A percentile compares a stretch with the other conserved stretches of the same genome.
Conservation (phyloP, 2,888 invertebrate genomes). For the Drosophila recens region DNA sequence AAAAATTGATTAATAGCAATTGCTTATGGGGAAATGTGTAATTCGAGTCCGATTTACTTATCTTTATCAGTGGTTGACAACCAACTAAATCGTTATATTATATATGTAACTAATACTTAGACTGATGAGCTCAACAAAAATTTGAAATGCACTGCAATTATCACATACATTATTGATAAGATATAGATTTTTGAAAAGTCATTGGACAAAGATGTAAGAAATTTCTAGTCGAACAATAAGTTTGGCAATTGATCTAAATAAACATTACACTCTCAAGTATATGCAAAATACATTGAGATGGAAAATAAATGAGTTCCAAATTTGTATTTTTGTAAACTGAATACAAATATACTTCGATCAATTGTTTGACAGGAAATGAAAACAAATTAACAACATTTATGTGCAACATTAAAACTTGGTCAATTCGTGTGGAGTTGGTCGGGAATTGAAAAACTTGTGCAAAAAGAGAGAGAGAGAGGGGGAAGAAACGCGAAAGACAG, state of each 20-base stretch:
- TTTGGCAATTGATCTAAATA: background rate
- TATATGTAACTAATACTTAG: background rate
- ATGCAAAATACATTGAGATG: background rate
- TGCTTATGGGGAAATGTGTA: background rate
- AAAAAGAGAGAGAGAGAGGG: background rate
- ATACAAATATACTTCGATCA: conserved; percentile 8
- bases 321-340: conserved; percentile 2
- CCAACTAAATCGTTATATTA: background rate
- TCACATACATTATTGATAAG: background rate
- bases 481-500: background rate
- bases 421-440: conserved; percentile 54
- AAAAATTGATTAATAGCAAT: background rate
- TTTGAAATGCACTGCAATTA: background rate
- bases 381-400: conserved; percentile 79
- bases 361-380: conserved; percentile 34
- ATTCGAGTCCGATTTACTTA: background rate
- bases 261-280: too few relatives aligned
- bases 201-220: background rate
- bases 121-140: background rate
- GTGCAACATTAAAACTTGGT: conserved; percentile 71
- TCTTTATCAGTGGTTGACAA: background rate
- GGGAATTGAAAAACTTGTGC: conserved; percentile 71
- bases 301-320: background rate
- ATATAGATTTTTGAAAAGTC: background rate
- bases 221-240: too few relatives aligned